These are phyloP conservation scores for Sarcophaga variegata DNA, from an alignment of 2,888 invertebrate genomes.

Conservation along the genomic window DNA sequence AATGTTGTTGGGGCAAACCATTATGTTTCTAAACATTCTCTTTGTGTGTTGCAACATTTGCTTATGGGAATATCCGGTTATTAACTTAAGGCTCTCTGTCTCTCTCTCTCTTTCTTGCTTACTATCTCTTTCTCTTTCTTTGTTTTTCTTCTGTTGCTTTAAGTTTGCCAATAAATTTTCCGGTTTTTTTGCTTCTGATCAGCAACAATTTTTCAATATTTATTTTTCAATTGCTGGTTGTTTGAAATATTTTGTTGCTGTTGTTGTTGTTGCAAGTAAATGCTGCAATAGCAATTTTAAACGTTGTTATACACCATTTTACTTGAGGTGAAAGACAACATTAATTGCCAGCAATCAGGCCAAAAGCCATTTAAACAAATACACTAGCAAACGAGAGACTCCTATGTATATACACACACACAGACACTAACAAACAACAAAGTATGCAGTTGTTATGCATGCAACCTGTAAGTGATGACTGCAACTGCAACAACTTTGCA, in stretches of 20 bases:
- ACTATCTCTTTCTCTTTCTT: too few relatives aligned
- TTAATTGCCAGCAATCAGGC: conserved; percentile 74
- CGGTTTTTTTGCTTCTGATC: conserved; percentile 1
- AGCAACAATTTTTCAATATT: background rate
- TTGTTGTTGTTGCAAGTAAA: conserved; percentile 4
- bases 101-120: too few relatives aligned
- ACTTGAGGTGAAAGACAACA: conserved; percentile 74
- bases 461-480: background rate
- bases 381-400: background rate
- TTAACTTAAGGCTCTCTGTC: too few relatives aligned
- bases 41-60: too few relatives aligned
- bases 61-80: too few relatives aligned
- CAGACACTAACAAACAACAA: background rate
- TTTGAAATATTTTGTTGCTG: background rate
- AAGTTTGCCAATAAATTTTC: conserved; percentile 5
- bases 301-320: conserved; percentile 39
- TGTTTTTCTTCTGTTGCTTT: background rate
- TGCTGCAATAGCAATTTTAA: conserved; percentile 12
- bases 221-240: background rate
- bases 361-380: conserved; percentile 59
- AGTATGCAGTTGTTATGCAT: background rate
- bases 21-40: too few relatives aligned
- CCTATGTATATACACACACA: conserved; percentile 9
- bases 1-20: too few relatives aligned
- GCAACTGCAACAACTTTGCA: background rate